phyloP scores from a whole-genome alignment of 2,888 invertebrate genomes.

The Harpagoxenus sublaevis region DNA sequence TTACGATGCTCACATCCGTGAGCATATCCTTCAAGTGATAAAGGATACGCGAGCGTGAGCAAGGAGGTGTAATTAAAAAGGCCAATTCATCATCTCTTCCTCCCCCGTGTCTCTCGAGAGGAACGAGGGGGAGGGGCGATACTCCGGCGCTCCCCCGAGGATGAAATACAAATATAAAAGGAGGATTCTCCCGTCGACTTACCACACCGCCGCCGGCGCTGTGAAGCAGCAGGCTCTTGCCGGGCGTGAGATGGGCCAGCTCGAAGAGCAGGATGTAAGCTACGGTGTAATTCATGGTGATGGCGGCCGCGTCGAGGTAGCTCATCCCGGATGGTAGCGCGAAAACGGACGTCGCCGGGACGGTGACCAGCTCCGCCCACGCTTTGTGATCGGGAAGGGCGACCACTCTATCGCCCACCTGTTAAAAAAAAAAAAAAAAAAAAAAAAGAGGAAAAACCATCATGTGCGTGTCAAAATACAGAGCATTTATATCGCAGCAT shows the following conservation, averaged over 20 bases:
- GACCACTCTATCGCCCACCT: conserved; percentile 94
- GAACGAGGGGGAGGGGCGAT: neutral
- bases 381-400: conserved; percentile 94
- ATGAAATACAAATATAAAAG: conserved; percentile 16
- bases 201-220: conserved; percentile 96
- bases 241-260: conserved; percentile 92
- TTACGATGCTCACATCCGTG: conserved; percentile 5
- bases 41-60: neutral
- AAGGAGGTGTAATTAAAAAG: conserved; percentile 24
- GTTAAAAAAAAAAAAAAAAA: conserved; percentile 65
- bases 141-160: neutral
- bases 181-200: conserved; percentile 85
- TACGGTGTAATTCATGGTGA: conserved; percentile 95
- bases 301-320: conserved; percentile 93
- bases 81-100: conserved; percentile 25
- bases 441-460: conserved; percentile 21
- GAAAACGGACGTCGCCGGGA: conserved; percentile 93
- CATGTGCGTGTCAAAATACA: neutral
- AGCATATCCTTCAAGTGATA: neutral
- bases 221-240: conserved; percentile 94
- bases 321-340: conserved; percentile 92
- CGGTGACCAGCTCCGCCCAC: conserved; percentile 94
- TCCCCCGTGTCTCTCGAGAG: neutral
- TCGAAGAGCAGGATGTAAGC: conserved; percentile 95
- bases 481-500: neutral